Evolutionary conservation across 2,888 invertebrate species (phyloP), one percentile per base, ranked within the genome.

Genomic region (Aleiodes alternator): DNA sequence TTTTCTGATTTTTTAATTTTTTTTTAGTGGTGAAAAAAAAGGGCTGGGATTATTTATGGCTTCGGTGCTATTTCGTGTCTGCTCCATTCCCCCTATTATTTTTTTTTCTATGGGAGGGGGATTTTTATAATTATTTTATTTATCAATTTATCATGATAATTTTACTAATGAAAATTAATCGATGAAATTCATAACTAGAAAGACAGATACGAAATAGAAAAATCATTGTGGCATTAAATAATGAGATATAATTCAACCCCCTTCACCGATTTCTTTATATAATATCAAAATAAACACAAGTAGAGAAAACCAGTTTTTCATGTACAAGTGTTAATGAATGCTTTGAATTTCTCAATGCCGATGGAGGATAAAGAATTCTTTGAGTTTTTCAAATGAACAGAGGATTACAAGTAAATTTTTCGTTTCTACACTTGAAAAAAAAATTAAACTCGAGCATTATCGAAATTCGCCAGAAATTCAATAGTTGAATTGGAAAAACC

Each of bases 291-390:
- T 38, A 38, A 61, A 34, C 14, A 34, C 61, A 61, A 38, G 11
- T 43, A 12, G 57, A 14, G 61, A 12, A 38, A 38, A 61, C 61
- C 61, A 61, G 61, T 61, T 61, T 43, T 61, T 38, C 61, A 61
- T 61, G 38, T 38, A 61, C 61, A 43, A 43, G 43, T 55, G 55
- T 16, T 16, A 55, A 55, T 55, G 16, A 12, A 61, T 38, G 61
- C 34, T 12, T 23, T 61, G 61, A 43, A 43, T 43, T 43, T 43
- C 43, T 43, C 43, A 43, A 43, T 43, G 43, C 9, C 6, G 8
- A 11, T 56, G 59, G 5, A 11, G 57, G 31, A 31, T 9, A 12
- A 57, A 38, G 59, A 59, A 59, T 59, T 38, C 3, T 1, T 38
- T 38, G 23, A 38, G 38, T 38, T 8, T 5, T 38, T 38, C 38